Evolutionary conservation across 1,140 invertebrate genomes (phyloP), one percentile per base, ranked within the genome.

Genomic region (Harpegnathos saltator): DNA sequence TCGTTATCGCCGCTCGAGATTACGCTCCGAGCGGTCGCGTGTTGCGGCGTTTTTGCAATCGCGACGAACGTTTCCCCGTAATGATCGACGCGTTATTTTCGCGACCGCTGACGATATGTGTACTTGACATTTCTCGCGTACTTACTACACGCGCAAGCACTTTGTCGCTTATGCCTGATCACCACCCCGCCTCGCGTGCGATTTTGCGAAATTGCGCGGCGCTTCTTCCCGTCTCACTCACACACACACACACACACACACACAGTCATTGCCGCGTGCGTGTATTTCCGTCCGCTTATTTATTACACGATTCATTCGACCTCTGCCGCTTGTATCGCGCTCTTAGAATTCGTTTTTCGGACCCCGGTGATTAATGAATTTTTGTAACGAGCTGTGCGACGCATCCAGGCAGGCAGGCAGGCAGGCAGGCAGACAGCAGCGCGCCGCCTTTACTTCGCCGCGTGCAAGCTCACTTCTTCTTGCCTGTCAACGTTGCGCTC

Each of bases 401-500:
- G 5, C n/a, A n/a, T n/a, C n/a, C n/a, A 14, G 17, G 17, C 26
- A 14, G 56, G 38, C 73, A 29, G 44, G 50, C n/a, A 14, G 26
- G n/a, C n/a, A 14, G 17, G 17, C 26, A 14, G 56, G 38, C 73
- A 29, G 44, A 63, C n/a, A 14, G 26, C 44, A 11, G 14, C 38
- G 3, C 44, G n/a, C 58, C n/a, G 26, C 33, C 33, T 58, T 80
- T 71, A 12, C 52, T 58, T 29, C 63, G 22, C 7, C 38, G 38
- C 38, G 38, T 44, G 38, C 44, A 29, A 26, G 66, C 7, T 78
- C 48, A 78, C 63, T 80, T 80, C 81, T 69, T 78, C 68, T 56
- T 72, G 50, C 82, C 61, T 74, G 83, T 83, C 81, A 80, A 86
- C 82, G 86, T 87, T 82, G 85, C 85, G 89, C 89, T 85, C 72